Conservation (phyloP, 2,797 vertebrate species). For the Valencia hispanica region DNA sequence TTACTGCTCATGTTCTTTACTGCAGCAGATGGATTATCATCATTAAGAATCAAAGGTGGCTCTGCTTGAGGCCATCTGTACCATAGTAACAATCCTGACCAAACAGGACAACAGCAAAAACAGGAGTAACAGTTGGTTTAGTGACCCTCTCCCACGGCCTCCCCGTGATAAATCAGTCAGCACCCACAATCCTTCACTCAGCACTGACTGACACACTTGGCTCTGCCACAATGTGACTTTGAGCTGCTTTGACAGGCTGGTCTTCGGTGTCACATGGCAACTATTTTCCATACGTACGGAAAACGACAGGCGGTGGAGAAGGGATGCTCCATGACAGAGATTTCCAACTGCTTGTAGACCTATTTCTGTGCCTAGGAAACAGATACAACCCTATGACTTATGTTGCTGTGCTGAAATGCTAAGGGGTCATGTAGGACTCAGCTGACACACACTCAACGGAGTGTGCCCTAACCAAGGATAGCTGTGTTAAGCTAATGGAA, state of each 20-base stretch:
- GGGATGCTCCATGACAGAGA: conserved; percentile 46
- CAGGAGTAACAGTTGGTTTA: conserved; percentile 28
- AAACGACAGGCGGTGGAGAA: conserved; percentile 36
- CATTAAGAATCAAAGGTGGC: conserved; percentile 24
- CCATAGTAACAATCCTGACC: conserved; percentile 37
- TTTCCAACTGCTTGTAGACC: conserved; percentile 58
- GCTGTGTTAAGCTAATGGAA: conserved; percentile 68
- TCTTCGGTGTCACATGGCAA: conserved; percentile 45
- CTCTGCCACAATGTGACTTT: conserved; percentile 35
- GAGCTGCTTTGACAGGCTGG: conserved; percentile 23
- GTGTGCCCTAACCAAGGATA: conserved; percentile 44
- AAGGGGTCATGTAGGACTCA: conserved; percentile 51
- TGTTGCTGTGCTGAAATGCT: conserved; percentile 57
- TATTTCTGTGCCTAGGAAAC: conserved; percentile 67
- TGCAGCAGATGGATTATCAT: conserved; percentile 37
- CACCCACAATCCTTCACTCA: conserved; percentile 56
- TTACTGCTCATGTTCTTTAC: conserved; percentile 23
- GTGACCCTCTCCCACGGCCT: conserved; percentile 30
- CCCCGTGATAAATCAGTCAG: conserved; percentile 45
- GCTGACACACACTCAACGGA: conserved; percentile 21
- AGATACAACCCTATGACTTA: conserved; percentile 53
- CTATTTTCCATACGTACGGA: conserved; percentile 70
- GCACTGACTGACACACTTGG: conserved; percentile 66
- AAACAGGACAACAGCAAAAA: conserved; percentile 52
- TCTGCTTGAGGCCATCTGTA: conserved; percentile 50